phyloP scores from a whole-genome alignment of 1,140 invertebrate species.

The Drosophila mauritiana region DNA sequence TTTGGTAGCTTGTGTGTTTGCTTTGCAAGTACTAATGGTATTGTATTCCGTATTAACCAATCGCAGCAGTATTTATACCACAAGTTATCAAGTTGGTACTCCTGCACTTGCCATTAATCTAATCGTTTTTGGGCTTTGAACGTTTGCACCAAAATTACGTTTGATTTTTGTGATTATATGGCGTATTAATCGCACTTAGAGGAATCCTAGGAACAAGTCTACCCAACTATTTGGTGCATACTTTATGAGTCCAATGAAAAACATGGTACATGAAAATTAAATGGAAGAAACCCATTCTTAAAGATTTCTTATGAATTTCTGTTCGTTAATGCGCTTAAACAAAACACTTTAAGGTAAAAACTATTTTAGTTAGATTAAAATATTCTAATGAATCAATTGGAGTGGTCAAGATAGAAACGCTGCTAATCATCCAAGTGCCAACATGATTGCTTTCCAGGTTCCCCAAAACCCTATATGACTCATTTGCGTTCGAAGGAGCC shows the following conservation, averaged over 20 bases:
- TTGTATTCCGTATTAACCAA: slow-evolving; percentile 11
- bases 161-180: slow-evolving; percentile 20
- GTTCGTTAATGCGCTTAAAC: neutral
- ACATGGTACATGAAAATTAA: neutral
- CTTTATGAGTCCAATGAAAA: neutral
- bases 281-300: too few relatives aligned
- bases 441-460: too few relatives aligned
- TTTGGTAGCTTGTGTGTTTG: slow-evolving; percentile 6
- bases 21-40: slow-evolving; percentile 12
- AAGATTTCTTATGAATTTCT: too few relatives aligned
- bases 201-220: slow-evolving; percentile 2
- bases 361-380: neutral
- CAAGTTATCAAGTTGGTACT: slow-evolving; percentile 14
- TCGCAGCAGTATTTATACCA: slow-evolving; percentile 25
- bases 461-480: neutral
- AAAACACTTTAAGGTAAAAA: neutral
- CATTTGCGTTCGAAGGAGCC: neutral
- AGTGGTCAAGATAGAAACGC: neutral
- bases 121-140: slow-evolving; percentile 35
- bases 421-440: neutral
- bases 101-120: slow-evolving; percentile 57
- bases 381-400: slow-evolving; percentile 20
- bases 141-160: slow-evolving; percentile 35
- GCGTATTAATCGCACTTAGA: slow-evolving; percentile 18
- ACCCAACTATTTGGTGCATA: too few relatives aligned